These are phyloP conservation scores for Dorcus hopei DNA, from an alignment of 2,888 invertebrate species.

Conservation along the genomic window DNA sequence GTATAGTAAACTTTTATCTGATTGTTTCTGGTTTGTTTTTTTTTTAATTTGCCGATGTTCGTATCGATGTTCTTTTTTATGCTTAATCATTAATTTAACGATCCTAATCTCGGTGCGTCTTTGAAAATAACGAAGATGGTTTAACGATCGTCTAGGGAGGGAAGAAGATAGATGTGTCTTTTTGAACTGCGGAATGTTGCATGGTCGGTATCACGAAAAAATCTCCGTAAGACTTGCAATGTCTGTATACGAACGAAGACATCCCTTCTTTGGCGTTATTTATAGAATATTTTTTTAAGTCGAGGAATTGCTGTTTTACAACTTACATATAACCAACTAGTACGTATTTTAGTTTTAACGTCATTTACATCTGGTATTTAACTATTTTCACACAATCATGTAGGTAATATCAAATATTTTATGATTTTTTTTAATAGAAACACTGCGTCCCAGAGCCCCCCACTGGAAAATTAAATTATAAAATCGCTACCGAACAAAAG, in stretches of 20 bases:
- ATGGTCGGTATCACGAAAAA: background rate
- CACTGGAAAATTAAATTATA: too few species aligned
- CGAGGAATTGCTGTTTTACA: background rate
- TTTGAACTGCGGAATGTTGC: conserved; percentile 1
- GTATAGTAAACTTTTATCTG: background rate
- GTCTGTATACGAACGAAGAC: background rate
- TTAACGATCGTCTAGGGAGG: background rate
- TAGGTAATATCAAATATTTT: too few species aligned
- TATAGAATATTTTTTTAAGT: background rate
- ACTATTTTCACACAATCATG: too few species aligned
- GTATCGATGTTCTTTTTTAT: too few species aligned
- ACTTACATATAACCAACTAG: too few species aligned
- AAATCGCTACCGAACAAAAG: too few species aligned
- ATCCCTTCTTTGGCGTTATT: background rate
- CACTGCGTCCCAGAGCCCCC: too few species aligned
- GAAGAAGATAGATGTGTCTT: conserved; percentile 7
- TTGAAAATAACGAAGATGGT: conserved; percentile 1
- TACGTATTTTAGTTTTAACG: too few species aligned
- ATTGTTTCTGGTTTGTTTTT: too few species aligned
- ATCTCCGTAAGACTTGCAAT: background rate
- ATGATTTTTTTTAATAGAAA: too few species aligned
- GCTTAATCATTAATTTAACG: background rate
- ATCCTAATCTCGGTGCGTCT: background rate
- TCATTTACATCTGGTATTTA: too few species aligned
- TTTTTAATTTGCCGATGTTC: too few species aligned